These are phyloP conservation scores for Pentalonia nigronervosa DNA, from an alignment of 1,140 invertebrate genomes.

Conservation along the genomic window DNA sequence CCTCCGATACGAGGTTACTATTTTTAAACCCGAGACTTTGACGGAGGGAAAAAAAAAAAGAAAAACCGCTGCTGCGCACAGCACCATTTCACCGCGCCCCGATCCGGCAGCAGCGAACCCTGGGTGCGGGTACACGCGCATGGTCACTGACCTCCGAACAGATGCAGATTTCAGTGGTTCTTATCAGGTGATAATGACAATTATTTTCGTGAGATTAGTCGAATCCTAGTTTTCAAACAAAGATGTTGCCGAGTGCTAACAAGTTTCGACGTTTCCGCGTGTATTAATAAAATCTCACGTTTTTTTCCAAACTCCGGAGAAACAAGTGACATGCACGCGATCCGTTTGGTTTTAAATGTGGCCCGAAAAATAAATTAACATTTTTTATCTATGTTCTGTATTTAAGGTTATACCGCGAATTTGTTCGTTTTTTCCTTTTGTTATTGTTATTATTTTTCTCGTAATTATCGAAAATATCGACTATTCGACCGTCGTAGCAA, in stretches of 20 bases:
- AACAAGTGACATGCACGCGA: background rate
- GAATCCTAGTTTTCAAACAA: background rate
- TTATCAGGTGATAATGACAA: background rate
- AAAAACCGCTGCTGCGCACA: background rate
- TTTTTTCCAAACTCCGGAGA: background rate
- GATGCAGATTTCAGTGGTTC: background rate
- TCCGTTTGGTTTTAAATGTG: background rate
- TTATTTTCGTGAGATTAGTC: background rate
- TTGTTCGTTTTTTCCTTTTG: slow-evolving; percentile 34
- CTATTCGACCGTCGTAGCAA: background rate
- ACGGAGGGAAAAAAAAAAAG: too few relatives aligned
- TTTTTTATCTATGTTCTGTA: background rate
- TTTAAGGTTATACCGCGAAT: slow-evolving; percentile 57
- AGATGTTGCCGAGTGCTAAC: background rate
- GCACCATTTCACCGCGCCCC: background rate
- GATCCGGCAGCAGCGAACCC: background rate
- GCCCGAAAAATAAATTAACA: background rate
- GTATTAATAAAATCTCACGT: background rate
- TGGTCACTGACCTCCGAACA: background rate
- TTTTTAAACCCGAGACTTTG: background rate
- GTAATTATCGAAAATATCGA: slow-evolving; percentile 1
- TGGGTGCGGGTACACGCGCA: background rate
- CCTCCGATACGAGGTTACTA: too few relatives aligned
- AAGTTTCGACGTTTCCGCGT: background rate
- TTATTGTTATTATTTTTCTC: slow-evolving; percentile 35